Evolutionary conservation across 2,797 vertebrate genomes (phyloP).

Genomic region (Sebastes elongatus): DNA sequence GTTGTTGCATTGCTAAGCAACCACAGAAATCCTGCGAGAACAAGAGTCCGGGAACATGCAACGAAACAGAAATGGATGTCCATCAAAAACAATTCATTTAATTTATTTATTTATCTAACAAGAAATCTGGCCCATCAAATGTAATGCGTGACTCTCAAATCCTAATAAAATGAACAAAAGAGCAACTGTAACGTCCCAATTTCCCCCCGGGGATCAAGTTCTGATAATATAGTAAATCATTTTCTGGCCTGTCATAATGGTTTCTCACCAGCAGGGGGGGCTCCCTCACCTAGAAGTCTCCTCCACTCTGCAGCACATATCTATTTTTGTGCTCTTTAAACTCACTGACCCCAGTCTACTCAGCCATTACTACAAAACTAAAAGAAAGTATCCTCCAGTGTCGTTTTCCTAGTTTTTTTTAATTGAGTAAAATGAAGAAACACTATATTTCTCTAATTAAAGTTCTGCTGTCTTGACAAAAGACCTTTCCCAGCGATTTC

Average conservation of each 20-base stretch:
- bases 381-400: background rate
- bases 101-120: background rate
- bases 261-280: conserved; percentile 48
- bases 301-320: background rate
- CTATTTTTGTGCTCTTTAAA: background rate
- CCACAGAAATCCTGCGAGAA: background rate
- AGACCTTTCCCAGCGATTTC: background rate
- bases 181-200: too few species aligned
- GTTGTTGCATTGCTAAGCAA: background rate
- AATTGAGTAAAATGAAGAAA: background rate
- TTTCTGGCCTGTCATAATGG: background rate
- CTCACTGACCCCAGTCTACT: background rate
- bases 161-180: too few species aligned
- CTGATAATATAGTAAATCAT: background rate
- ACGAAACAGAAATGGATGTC: background rate
- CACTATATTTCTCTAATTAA: background rate
- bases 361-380: background rate
- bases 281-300: background rate
- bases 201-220: too few species aligned
- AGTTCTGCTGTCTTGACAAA: background rate
- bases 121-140: background rate
- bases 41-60: background rate
- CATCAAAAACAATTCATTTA: rapidly evolving
- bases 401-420: background rate
- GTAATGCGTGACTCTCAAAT: background rate